Percentiles rank a stretch among this genome's conserved stretches.
Conservation (phyloP, 2,888 invertebrate genomes). For the Sarcophaga variegata region DNA sequence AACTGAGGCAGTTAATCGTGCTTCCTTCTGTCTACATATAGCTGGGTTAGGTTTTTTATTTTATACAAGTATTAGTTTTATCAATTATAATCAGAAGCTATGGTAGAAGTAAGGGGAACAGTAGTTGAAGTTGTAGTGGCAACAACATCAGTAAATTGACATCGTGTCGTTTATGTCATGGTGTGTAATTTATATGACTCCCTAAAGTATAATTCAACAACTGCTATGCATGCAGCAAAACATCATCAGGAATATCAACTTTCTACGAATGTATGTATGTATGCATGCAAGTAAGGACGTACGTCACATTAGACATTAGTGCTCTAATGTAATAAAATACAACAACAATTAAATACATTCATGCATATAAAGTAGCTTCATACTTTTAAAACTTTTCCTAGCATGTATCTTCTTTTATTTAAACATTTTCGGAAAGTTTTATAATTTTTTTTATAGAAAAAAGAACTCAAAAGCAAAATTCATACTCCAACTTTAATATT, state of each 20-base stretch:
- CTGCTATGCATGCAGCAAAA: constrained; percentile 49
- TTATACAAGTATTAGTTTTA: not conserved
- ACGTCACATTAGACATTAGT: constrained; percentile 37
- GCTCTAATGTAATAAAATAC: constrained; percentile 30
- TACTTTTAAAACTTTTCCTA: too few species aligned
- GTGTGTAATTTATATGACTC: constrained; percentile 67
- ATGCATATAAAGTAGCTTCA: not conserved
- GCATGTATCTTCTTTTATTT: not conserved
- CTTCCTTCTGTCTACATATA: not conserved
- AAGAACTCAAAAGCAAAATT: too few species aligned
- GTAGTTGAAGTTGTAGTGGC: constrained; percentile 13
- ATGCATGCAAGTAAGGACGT: not conserved
- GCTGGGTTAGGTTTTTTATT: not conserved
- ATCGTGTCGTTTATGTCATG: constrained; percentile 63
- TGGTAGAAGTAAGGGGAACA: not conserved
- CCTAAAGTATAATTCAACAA: constrained; percentile 64
- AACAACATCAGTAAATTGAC: constrained; percentile 60
- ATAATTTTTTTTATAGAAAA: too few species aligned
- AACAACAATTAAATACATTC: constrained; percentile 1
- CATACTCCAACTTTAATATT: too few species aligned
- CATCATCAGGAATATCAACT: constrained; percentile 35
- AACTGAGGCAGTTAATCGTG: constrained; percentile 9
- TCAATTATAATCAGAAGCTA: not conserved
- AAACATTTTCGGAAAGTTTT: not conserved
- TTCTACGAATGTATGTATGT: not conserved